Evolutionary conservation across 2,113 vertebrate genomes (phyloP).

Genomic region (Syngnathus floridae): DNA sequence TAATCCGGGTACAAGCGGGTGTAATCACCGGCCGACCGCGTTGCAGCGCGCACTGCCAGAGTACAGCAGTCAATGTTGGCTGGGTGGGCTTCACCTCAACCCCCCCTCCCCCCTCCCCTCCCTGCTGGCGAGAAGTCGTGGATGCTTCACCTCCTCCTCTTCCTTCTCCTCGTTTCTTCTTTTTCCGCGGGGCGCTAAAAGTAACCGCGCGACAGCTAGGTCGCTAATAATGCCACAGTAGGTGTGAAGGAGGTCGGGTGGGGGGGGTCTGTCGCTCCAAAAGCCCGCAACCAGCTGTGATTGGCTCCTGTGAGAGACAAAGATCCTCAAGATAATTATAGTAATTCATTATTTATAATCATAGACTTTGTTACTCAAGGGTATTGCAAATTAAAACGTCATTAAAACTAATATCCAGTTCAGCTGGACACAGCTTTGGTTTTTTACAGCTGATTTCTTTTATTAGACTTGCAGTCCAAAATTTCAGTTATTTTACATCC

Average conservation of each 20-base stretch:
- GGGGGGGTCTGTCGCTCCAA: background rate
- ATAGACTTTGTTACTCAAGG: background rate
- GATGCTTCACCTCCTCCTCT: constrained; percentile 3
- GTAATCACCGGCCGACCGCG: background rate
- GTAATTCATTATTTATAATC: background rate
- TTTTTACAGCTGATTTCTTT: too few relatives aligned
- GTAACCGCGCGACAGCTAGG: background rate
- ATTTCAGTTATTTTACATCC: too few relatives aligned
- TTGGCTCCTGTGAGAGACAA: background rate
- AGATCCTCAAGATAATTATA: background rate
- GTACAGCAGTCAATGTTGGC: constrained; percentile 1
- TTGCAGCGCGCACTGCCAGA: background rate
- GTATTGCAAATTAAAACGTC: background rate
- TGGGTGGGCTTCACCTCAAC: background rate
- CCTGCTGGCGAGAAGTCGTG: constrained; percentile 1
- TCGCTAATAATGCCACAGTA: background rate
- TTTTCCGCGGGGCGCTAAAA: background rate
- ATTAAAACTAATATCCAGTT: background rate
- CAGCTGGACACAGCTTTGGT: background rate
- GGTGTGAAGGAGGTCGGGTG: background rate
- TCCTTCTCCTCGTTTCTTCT: background rate
- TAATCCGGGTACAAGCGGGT: background rate
- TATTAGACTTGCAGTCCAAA: too few relatives aligned
- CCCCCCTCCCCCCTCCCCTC: background rate
- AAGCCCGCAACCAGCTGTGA: background rate